Percentiles rank a stretch among this genome's conserved stretches.
These are phyloP conservation scores for Lamellibrachia satsuma DNA, from an alignment of 2,888 invertebrate genomes.

Conservation along the genomic window DNA sequence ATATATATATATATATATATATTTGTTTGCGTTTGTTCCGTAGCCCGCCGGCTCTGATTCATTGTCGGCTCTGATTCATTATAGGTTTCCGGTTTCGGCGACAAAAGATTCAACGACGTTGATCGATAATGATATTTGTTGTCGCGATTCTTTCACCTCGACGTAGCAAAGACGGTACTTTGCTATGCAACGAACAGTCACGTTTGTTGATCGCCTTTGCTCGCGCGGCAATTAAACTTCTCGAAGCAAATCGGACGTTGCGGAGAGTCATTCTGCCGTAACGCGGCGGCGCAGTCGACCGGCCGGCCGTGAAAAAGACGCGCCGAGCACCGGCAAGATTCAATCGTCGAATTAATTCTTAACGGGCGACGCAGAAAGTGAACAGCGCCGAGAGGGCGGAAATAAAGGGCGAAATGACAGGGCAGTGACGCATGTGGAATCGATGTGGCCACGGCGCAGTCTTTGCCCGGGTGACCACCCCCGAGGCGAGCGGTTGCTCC, in stretches of 20 bases:
- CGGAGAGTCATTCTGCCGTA: background rate
- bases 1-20: too few relatives aligned
- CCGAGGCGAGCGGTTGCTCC: background rate
- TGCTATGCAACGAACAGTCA: background rate
- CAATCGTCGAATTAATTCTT: conserved; percentile 7
- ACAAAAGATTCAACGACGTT: background rate
- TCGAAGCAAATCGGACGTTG: background rate
- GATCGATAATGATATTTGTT: background rate
- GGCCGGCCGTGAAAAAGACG: background rate
- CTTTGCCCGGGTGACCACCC: background rate
- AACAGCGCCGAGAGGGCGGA: background rate
- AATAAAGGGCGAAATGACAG: background rate
- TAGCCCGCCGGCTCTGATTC: background rate
- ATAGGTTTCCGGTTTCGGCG: background rate
- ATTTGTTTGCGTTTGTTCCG: background rate
- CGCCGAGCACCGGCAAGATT: background rate
- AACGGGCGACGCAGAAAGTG: background rate
- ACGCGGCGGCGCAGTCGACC: background rate
- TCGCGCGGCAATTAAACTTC: background rate
- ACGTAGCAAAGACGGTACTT: background rate
- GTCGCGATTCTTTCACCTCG: background rate
- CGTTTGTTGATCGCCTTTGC: background rate
- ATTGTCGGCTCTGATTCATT: background rate
- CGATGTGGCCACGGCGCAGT: background rate
- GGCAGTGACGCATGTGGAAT: conserved; percentile 2